Evolutionary conservation across 1,140 invertebrate genomes (phyloP).

Genomic region (Aphis craccivora): DNA sequence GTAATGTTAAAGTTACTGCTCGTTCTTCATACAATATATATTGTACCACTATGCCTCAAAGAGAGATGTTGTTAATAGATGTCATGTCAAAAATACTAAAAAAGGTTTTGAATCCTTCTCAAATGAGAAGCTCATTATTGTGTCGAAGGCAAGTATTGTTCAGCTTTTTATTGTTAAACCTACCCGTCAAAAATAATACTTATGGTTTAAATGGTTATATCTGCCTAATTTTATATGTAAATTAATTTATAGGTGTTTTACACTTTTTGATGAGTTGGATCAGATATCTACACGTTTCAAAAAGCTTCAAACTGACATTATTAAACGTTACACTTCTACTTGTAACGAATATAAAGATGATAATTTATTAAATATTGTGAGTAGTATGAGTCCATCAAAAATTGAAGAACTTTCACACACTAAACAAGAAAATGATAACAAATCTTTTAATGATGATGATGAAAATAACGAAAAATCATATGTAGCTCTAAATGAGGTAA

Average conservation of each 20-base stretch:
- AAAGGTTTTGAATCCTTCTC: conserved; percentile 28
- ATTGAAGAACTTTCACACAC: neutral
- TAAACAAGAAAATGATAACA: conserved; percentile 1
- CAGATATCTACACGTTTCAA: conserved; percentile 47
- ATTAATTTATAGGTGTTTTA: conserved; percentile 31
- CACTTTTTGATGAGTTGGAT: conserved; percentile 53
- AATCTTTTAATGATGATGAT: conserved; percentile 23
- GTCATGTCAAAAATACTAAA: conserved; percentile 53
- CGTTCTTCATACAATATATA: conserved; percentile 45
- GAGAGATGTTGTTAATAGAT: conserved; percentile 23
- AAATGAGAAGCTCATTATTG: conserved; percentile 41
- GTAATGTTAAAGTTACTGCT: conserved; percentile 45
- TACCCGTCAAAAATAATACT: neutral
- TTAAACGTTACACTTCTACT: conserved; percentile 53
- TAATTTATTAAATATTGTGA: neutral
- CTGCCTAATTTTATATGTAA: neutral
- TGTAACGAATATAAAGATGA: conserved; percentile 41
- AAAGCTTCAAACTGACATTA: conserved; percentile 49
- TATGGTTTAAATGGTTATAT: neutral
- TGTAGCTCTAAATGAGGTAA: conserved; percentile 32
- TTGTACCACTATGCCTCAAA: conserved; percentile 52
- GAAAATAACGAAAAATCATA: conserved; percentile 34
- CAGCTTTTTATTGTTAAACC: neutral
- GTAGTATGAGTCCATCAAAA: neutral
- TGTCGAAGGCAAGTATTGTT: conserved; percentile 49